These are phyloP conservation scores for Heliothis subflexa DNA, from an alignment of 1,140 invertebrate genomes.

Conservation along the genomic window DNA sequence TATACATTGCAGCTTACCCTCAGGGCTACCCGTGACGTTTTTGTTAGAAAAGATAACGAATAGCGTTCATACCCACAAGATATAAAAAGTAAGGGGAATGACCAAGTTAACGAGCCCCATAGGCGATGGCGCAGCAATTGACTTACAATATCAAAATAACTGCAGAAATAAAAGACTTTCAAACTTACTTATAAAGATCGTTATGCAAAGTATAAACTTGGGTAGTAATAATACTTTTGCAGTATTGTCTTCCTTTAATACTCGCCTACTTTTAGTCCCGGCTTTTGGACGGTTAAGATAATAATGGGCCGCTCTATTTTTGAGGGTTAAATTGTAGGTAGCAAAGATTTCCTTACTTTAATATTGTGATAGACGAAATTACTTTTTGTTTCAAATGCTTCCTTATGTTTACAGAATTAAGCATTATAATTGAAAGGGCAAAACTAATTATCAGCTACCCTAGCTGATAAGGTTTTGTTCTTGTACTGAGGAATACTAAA, in stretches of 20 bases:
- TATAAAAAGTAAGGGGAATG: constrained; percentile 20
- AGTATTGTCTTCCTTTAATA: constrained; percentile 15
- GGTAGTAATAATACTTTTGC: constrained; percentile 6
- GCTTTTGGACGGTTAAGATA: background rate
- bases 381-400: no score
- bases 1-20: background rate
- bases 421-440: no score
- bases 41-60: constrained; percentile 32
- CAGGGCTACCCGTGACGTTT: background rate
- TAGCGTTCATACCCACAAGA: constrained; percentile 3
- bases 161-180: constrained; percentile 16
- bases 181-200: constrained; percentile 19
- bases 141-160: constrained; percentile 32
- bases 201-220: constrained; percentile 12
- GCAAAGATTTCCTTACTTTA: no score
- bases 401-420: no score
- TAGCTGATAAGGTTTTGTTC: no score
- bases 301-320: background rate
- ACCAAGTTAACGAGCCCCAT: constrained; percentile 19
- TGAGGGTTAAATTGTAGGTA: background rate
- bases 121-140: constrained; percentile 17
- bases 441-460: no score
- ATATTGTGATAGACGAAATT: no score
- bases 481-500: no score
- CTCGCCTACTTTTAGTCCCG: background rate